Conservation (phyloP, 2,797 vertebrate species). For the Sebastes kiyomatsui region DNA sequence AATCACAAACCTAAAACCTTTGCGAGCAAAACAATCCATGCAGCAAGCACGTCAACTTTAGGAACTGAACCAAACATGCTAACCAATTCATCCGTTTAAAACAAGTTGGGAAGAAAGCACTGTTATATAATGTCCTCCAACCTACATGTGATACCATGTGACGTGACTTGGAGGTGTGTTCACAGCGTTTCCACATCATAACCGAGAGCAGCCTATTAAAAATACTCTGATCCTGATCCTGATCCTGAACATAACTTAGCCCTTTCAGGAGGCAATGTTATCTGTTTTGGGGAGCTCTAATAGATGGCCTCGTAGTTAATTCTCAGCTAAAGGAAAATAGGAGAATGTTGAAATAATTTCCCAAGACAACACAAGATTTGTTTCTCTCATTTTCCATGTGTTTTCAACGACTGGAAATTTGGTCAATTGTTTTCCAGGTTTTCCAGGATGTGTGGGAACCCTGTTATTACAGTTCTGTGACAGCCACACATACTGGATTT, state of each 20-base stretch:
- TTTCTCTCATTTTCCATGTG: no score
- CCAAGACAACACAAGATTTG: no score
- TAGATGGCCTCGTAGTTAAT: fast-evolving
- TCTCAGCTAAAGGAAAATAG: background rate
- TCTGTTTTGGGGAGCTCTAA: background rate
- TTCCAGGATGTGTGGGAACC: no score
- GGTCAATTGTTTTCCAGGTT: no score
- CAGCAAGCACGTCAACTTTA: background rate
- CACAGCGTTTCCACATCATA: background rate
- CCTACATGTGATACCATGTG: background rate
- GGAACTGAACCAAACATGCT: background rate
- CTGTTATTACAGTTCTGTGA: background rate
- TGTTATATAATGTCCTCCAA: background rate
- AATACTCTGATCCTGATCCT: background rate
- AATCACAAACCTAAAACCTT: background rate
- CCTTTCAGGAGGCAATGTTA: background rate
- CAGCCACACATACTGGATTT: background rate
- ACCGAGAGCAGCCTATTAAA: background rate
- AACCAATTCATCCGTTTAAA: background rate
- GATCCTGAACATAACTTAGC: background rate
- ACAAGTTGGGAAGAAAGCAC: background rate
- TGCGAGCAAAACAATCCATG: background rate
- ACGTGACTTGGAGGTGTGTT: background rate
- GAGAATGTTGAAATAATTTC: background rate
- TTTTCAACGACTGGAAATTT: no score